phyloP scores from a whole-genome alignment of 2,113 vertebrate genomes.

The Eupsittula cactorum region DNA sequence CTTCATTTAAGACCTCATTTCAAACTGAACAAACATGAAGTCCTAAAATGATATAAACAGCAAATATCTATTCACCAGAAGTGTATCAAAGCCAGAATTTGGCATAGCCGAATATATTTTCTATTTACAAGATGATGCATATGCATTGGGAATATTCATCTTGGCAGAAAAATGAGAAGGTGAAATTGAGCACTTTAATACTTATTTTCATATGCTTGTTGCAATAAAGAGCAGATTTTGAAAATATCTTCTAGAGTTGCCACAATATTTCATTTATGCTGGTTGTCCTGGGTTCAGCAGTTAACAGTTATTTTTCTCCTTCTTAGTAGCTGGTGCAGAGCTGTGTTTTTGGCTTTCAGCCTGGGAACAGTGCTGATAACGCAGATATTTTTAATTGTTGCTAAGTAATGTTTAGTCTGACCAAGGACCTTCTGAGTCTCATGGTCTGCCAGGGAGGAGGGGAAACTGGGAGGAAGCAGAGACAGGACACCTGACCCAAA shows the following conservation, averaged over 20 bases:
- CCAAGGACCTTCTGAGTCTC: no score
- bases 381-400: no score
- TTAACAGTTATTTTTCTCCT: no score
- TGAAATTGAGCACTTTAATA: background rate
- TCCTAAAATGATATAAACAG: background rate
- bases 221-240: background rate
- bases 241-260: background rate
- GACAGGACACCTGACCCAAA: no score
- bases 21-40: background rate
- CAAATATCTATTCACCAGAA: background rate
- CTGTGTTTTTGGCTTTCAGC: no score
- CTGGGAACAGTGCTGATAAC: no score
- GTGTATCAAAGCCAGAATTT: background rate
- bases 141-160: background rate
- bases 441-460: no score
- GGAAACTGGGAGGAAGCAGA: no score
- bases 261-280: background rate
- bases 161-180: background rate
- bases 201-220: background rate
- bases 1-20: constrained; percentile 27
- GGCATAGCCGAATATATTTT: background rate
- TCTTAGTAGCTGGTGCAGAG: no score
- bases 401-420: no score
- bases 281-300: no score
- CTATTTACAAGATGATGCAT: background rate